Percentiles rank a stretch among this genome's conserved stretches.
These are phyloP conservation scores for Chymomyza amoena DNA, from an alignment of 2,888 invertebrate species.

Conservation along the genomic window DNA sequence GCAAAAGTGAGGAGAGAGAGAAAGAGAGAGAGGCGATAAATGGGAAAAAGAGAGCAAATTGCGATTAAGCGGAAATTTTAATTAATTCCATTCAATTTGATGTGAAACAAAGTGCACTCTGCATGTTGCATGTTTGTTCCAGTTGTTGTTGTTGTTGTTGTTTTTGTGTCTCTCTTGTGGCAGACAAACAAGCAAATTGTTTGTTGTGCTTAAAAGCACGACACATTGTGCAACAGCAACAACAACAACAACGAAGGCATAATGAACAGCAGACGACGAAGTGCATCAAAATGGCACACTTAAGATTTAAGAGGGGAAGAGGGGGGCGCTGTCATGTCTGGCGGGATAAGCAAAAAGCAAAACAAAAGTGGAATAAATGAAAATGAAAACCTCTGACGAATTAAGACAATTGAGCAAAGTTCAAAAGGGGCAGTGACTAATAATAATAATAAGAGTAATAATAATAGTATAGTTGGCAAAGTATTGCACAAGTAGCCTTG, in stretches of 20 bases:
- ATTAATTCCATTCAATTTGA: slow-evolving; percentile 70
- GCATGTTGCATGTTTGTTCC: background rate
- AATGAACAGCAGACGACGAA: background rate
- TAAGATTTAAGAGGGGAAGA: background rate
- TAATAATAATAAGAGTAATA: background rate
- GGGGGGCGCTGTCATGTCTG: background rate
- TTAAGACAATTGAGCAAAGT: slow-evolving; percentile 49
- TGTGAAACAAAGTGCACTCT: slow-evolving; percentile 41
- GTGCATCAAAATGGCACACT: background rate
- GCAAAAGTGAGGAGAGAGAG: background rate
- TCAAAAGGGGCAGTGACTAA: background rate
- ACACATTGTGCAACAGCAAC: slow-evolving; percentile 10
- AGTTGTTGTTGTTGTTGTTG: background rate
- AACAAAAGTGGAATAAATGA: slow-evolving; percentile 21
- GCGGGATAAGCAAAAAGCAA: slow-evolving; percentile 28
- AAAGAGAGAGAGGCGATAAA: background rate
- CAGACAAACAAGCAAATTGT: slow-evolving; percentile 48
- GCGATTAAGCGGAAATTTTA: slow-evolving; percentile 68
- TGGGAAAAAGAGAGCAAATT: background rate
- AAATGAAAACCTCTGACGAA: slow-evolving; percentile 6
- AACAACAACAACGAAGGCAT: slow-evolving; percentile 8
- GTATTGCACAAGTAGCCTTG: too few species aligned
- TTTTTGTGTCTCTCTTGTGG: background rate
- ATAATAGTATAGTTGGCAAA: background rate
- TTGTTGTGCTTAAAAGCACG: slow-evolving; percentile 41